Base-by-base conservation (phyloP, 2,888 invertebrate species). In the Ormia ochracea region DNA sequence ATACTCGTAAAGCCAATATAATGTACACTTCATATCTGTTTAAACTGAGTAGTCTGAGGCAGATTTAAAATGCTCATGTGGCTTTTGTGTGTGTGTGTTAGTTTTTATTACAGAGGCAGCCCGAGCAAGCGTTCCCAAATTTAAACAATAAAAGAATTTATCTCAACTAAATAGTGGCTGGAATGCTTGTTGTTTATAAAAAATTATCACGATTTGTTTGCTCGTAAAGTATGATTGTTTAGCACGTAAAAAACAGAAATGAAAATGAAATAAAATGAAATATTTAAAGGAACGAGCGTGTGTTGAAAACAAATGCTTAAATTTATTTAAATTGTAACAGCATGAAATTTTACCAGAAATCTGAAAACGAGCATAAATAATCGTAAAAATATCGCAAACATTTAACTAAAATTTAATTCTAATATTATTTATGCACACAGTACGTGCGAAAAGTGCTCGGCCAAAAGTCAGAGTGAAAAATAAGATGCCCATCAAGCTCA, bases 231-330 rank as follows among this genome's bases (percentile, higher is more conserved):
- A 31, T 59, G 31, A 59, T 59, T 66, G 66, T 52, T 68, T 17
- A 33, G 59, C 26, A 68, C 48, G 10, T 33, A 19, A 48, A 48
- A 41, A 38, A 48, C 12, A 19, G n/a, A 65, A 50, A 23, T 43
- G 17, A 45, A 56, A 21, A 23, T 21, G 12, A 38, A 50, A 50
- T 31, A 3, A 50, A 38, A 33, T 54, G 45, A 66, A 43, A 68
- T 4, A 28, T 54, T 23, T 56, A 65, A 66, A 66, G 41, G 12
- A 43, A 52, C 31, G 50, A 59, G 41, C 59, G 41, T 52, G 74
- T 66, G 58, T 75, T 52, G 59, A 59, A 66, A 75, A 43, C 28
- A 50, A 66, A 73, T 63, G 28, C 23, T 19, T 61, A 72, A 59
- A 45, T n/a, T n/a, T n/a, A n/a, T n/a, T n/a, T 23, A 61, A 61